A percentile compares a stretch with the other conserved stretches of the same genome.
phyloP scores from a whole-genome alignment of 2,797 vertebrate species.

The Octomys mimax region DNA sequence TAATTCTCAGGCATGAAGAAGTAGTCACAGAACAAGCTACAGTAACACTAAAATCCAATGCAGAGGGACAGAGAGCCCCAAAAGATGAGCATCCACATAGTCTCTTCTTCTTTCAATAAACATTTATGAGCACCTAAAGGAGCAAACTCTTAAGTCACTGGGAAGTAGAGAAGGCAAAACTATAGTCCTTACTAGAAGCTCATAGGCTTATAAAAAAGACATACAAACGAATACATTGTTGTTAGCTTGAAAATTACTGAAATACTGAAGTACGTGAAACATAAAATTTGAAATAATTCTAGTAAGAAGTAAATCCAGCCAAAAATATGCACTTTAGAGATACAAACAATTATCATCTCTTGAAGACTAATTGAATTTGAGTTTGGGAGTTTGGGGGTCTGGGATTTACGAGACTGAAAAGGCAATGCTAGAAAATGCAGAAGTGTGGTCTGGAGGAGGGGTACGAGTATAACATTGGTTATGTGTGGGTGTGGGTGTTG shows the following conservation, averaged over 20 bases:
- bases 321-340: background rate
- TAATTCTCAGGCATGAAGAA: slow-evolving; percentile 31
- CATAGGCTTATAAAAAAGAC: background rate
- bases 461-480: background rate
- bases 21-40: background rate
- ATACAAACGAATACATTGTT: background rate
- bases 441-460: background rate
- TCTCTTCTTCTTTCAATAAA: background rate
- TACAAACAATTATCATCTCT: background rate
- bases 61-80: background rate
- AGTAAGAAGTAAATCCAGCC: background rate
- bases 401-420: background rate
- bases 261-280: slow-evolving; percentile 14
- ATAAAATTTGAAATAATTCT: slow-evolving; percentile 22
- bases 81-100: background rate
- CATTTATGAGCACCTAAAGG: background rate
- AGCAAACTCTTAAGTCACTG: background rate
- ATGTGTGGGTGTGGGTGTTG: background rate
- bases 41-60: background rate
- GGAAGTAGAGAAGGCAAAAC: background rate
- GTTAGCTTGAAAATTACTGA: background rate
- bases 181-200: background rate
- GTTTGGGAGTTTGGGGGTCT: background rate
- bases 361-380: background rate
- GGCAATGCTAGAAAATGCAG: background rate